phyloP scores from a whole-genome alignment of 1,140 invertebrate species.

The Paracyclopina nana region DNA sequence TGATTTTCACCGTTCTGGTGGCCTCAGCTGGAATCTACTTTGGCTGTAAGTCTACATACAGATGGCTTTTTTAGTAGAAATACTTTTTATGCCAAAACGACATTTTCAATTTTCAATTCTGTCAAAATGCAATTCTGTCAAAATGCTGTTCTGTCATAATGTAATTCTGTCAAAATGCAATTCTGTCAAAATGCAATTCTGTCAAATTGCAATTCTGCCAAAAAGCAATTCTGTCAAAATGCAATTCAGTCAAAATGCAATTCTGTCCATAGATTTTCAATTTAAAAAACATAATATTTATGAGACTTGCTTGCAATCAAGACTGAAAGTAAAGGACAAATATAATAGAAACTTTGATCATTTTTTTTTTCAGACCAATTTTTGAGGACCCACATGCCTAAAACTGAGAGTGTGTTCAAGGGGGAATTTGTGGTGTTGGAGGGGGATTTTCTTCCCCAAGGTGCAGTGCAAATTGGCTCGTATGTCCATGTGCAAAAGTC shows the following conservation, averaged over 20 bases:
- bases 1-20: constrained; percentile 54
- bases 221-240: too few species aligned
- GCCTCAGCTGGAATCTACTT: constrained; percentile 61
- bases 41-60: constrained; percentile 65
- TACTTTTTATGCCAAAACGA: not conserved
- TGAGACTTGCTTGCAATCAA: too few species aligned
- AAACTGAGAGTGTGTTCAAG: constrained; percentile 53
- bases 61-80: not conserved
- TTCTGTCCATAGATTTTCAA: too few species aligned
- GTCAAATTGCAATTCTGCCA: too few species aligned
- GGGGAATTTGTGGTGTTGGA: constrained; percentile 38
- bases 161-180: too few species aligned
- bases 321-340: not conserved
- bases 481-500: constrained; percentile 39
- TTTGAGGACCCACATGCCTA: constrained; percentile 41
- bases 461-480: constrained; percentile 35
- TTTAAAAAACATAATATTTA: too few species aligned
- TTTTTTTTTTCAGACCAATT: constrained; percentile 45
- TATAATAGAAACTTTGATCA: constrained; percentile 4
- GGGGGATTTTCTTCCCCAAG: not conserved
- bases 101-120: not conserved
- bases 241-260: too few species aligned
- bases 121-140: not conserved
- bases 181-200: too few species aligned
- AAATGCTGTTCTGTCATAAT: too few species aligned